These are phyloP conservation scores for Teleogryllus occipitalis DNA, from an alignment of 1,140 invertebrate species.

Conservation along the genomic window DNA sequence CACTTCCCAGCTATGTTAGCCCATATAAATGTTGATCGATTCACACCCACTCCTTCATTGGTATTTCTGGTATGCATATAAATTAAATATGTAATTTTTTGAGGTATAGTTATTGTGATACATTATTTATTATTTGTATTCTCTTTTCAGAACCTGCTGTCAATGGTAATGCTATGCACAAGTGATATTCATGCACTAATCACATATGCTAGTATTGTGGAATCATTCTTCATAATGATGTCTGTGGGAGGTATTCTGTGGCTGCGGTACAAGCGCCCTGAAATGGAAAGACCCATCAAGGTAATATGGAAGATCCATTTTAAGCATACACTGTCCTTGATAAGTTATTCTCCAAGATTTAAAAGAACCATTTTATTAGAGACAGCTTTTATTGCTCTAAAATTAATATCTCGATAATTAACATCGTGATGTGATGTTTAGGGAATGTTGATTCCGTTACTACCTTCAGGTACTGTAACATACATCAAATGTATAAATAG, in stretches of 20 bases:
- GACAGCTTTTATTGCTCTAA: too few relatives aligned
- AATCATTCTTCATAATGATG: constrained; percentile 84
- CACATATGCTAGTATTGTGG: constrained; percentile 89
- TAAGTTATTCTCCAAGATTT: too few relatives aligned
- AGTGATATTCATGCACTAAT: constrained; percentile 85
- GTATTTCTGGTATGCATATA: constrained; percentile 72
- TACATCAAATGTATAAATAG: too few relatives aligned
- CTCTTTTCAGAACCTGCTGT: constrained; percentile 63
- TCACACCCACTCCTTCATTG: constrained; percentile 85
- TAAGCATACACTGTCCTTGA: neutral
- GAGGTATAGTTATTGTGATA: neutral
- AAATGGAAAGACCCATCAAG: constrained; percentile 58
- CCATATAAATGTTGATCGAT: constrained; percentile 72
- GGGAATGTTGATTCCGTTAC: too few relatives aligned
- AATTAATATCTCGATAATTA: too few relatives aligned
- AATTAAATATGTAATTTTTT: neutral
- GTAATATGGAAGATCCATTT: constrained; percentile 36
- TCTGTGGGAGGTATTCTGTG: constrained; percentile 82
- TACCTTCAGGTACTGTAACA: too few relatives aligned
- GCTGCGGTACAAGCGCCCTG: constrained; percentile 68
- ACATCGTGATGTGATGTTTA: too few relatives aligned
- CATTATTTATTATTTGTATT: neutral
- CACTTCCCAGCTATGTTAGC: constrained; percentile 82
- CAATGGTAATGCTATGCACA: constrained; percentile 70
- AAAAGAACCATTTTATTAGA: too few relatives aligned